phyloP scores from a whole-genome alignment of 2,797 vertebrate species.

The Urocyon cinereoargenteus region DNA sequence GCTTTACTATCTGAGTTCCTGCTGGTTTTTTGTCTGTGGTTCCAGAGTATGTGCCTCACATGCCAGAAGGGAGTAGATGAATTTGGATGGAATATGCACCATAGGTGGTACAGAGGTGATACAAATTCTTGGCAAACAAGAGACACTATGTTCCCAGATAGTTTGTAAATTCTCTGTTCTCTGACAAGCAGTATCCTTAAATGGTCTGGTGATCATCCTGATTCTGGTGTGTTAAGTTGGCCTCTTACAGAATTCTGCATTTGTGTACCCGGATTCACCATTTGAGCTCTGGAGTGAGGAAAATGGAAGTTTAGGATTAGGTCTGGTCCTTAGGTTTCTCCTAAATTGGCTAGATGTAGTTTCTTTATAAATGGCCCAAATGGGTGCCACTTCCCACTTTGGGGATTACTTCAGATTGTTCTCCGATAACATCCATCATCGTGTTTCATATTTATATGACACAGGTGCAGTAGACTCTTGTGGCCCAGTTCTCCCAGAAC shows the following conservation, averaged over 20 bases:
- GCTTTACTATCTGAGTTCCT: neutral
- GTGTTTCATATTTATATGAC: neutral
- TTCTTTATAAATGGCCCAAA: neutral
- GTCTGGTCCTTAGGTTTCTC: neutral
- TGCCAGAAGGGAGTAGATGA: neutral
- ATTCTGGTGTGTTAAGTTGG: neutral
- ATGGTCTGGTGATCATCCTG: neutral
- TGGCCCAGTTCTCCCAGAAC: neutral
- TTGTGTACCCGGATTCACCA: neutral
- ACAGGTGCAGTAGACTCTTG: neutral
- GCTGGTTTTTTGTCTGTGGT: neutral
- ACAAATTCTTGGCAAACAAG: neutral
- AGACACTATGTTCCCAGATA: neutral
- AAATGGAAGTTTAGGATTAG: neutral
- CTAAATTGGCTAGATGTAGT: neutral
- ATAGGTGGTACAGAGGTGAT: neutral
- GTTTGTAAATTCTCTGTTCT: neutral
- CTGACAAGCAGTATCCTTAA: neutral
- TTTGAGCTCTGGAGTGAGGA: neutral
- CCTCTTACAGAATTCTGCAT: neutral
- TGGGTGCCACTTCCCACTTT: neutral
- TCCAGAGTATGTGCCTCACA: neutral
- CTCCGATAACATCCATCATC: neutral
- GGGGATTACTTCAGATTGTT: neutral
- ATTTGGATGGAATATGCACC: neutral